These are phyloP conservation scores for Ceyx margarethae DNA, from an alignment of 2,113 vertebrate species.

Conservation along the genomic window DNA sequence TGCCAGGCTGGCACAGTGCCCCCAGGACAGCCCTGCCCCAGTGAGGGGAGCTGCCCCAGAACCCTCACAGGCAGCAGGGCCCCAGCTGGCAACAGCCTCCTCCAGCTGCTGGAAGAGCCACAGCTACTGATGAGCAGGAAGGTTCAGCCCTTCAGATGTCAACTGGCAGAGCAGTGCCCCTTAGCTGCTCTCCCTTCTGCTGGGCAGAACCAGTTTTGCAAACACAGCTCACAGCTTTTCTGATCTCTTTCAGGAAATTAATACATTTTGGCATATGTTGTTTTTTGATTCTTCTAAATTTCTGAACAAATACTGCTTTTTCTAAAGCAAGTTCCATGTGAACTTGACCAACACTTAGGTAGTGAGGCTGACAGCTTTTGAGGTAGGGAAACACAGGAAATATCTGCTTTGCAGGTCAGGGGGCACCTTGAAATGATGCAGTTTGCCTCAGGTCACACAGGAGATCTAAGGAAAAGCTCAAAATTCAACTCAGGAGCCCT, in stretches of 20 bases:
- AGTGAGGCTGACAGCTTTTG: not conserved
- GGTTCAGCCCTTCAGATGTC: not conserved
- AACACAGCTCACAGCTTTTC: not conserved
- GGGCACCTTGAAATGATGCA: not conserved
- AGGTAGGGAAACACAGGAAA: slow-evolving; percentile 1
- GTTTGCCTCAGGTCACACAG: not conserved
- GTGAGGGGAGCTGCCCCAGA: not conserved
- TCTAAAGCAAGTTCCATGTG: not conserved
- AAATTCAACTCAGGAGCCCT: not conserved
- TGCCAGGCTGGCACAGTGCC: not conserved
- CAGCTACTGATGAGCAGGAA: not conserved
- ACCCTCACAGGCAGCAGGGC: not conserved
- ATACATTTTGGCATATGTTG: accelerated
- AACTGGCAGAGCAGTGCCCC: not conserved
- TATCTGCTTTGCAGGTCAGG: not conserved
- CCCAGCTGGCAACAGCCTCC: not conserved
- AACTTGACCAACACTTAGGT: not conserved
- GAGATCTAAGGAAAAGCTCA: not conserved
- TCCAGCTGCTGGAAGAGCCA: not conserved
- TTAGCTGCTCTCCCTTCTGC: not conserved
- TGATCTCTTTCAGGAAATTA: not conserved
- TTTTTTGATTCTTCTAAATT: not conserved
- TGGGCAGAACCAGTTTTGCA: not conserved
- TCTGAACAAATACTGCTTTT: not conserved
- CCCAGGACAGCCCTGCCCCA: not conserved